Evolutionary conservation across 2,113 vertebrate genomes (phyloP), one percentile per base, ranked within the genome.

Genomic region (Limnothrissa miodon): DNA sequence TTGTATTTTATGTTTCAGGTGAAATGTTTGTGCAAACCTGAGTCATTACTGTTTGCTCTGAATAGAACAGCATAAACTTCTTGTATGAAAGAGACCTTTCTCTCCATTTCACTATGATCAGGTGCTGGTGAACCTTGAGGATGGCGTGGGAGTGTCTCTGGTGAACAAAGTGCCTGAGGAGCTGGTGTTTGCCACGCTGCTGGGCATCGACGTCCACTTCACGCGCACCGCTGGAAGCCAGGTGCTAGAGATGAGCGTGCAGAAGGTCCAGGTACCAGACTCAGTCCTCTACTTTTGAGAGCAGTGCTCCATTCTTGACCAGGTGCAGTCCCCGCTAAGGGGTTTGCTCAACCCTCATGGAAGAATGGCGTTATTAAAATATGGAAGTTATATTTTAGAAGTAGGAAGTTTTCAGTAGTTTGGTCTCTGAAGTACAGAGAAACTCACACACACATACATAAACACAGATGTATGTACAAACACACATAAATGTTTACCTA

Each of bases 111-210:
- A 19, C 39, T 81, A 1, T 80, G n/a, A 53, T 5, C 87, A 99
- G 98, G 95, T 99, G 33, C 83, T 96, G 84, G 93, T 99, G 87
- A 97, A 94, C 86, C 85, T 99, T 83, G 96, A 98, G 89, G 97
- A 97, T 29, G 98, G 98, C 53, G 89, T 99, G 45, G 98, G 98
- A 0, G 89, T 99, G 79, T 99, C 98, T 80, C 91, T 99, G 89
- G 96, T 99, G 81, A 99, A 97, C 90, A 99, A 99, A 90, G 90
- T 95, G 82, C 97, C 98, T 1, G 98, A 99, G 90, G 98, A 99
- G 90, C 92, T 99, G 0, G 90, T 98, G 39, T 99, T 99, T 83
- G 92, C 93, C 2, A 96, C 95, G 0, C 93, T 99, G 81, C 95
- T 93, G 0, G 95, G 95, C 66, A 99, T 99, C 62, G 92, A 92